phyloP scores from a whole-genome alignment of 2,113 vertebrate genomes.

The Paramormyrops kingsleyae region DNA sequence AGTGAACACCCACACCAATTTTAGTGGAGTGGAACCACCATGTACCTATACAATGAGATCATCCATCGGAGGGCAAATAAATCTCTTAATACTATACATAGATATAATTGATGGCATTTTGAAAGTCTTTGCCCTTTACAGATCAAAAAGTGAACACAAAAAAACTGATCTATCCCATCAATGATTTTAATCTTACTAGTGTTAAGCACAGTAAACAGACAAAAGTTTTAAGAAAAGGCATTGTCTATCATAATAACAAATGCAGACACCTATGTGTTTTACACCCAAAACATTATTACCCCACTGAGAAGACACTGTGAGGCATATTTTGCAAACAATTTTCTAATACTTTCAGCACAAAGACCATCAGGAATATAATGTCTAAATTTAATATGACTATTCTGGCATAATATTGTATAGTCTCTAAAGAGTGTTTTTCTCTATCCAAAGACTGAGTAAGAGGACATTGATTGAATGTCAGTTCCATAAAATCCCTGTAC shows the following conservation, averaged over 20 bases:
- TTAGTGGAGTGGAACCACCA: neutral
- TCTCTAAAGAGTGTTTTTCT: neutral
- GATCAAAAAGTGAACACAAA: neutral
- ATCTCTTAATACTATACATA: neutral
- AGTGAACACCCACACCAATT: neutral
- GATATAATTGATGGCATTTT: neutral
- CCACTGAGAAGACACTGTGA: neutral
- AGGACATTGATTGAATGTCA: conserved; percentile 16
- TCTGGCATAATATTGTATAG: neutral
- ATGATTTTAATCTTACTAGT: neutral
- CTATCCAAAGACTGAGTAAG: neutral
- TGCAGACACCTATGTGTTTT: neutral
- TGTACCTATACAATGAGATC: neutral
- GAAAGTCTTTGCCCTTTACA: neutral
- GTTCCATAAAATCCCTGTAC: conserved; percentile 11
- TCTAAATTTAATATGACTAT: neutral
- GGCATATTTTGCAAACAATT: neutral
- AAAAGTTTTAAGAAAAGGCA: neutral
- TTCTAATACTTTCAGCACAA: neutral
- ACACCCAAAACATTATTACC: neutral
- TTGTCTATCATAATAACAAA: neutral
- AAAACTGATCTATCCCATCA: neutral
- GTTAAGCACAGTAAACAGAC: neutral
- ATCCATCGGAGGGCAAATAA: neutral
- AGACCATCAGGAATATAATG: conserved; percentile 1